These are phyloP conservation scores for Prenolepis imparis DNA, from an alignment of 2,888 invertebrate species.

Conservation along the genomic window DNA sequence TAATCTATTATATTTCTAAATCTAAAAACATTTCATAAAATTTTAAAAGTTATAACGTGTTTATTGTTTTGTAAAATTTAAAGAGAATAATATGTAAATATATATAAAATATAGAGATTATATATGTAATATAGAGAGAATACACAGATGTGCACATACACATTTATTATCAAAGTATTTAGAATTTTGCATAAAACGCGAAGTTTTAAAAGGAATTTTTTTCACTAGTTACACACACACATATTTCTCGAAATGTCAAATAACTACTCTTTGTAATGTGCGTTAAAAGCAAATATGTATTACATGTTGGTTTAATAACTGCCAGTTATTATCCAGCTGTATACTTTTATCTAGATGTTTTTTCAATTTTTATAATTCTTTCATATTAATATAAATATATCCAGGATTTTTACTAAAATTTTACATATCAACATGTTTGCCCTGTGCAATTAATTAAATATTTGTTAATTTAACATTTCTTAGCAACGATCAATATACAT, in stretches of 20 bases:
- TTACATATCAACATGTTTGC: background rate
- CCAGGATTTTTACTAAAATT: background rate
- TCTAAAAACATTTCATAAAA: background rate
- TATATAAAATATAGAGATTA: too few relatives aligned
- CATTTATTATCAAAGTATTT: background rate
- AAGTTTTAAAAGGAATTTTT: slow-evolving; percentile 20
- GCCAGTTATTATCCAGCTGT: background rate
- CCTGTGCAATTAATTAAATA: background rate
- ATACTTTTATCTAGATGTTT: background rate
- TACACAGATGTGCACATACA: background rate
- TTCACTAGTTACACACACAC: too few relatives aligned
- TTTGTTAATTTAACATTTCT: background rate
- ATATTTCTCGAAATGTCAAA: slow-evolving; percentile 17
- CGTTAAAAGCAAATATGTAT: background rate
- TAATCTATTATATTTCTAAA: too few relatives aligned
- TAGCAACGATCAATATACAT: background rate
- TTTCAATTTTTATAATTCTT: background rate
- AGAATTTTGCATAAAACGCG: slow-evolving; percentile 2
- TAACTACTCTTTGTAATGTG: background rate
- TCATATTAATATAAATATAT: background rate
- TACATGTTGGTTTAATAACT: background rate
- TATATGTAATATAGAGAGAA: background rate
- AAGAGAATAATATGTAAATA: background rate
- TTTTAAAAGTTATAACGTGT: background rate
- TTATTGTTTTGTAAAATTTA: background rate